Evolutionary conservation across 1,140 invertebrate species (phyloP).

Genomic region (Psix sp.): DNA sequence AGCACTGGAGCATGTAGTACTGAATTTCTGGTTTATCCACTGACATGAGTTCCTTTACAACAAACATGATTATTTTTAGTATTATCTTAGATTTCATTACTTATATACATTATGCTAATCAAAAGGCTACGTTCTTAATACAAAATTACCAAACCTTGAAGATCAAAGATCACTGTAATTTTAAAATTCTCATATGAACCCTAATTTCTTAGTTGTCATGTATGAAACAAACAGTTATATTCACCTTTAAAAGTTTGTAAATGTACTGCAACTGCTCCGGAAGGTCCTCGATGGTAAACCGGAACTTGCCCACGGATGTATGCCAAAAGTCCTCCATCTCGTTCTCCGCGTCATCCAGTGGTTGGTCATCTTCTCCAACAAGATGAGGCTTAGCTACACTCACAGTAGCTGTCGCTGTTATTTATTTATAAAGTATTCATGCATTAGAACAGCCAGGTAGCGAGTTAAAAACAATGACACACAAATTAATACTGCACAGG

Average conservation of each 20-base stretch:
- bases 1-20: conserved; percentile 94
- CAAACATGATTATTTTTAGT: conserved; percentile 6
- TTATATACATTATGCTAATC: too few species aligned
- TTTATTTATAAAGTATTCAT: conserved; percentile 55
- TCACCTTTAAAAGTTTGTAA: conserved; percentile 91
- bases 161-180: conserved; percentile 33
- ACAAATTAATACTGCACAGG: conserved; percentile 45
- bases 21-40: conserved; percentile 94
- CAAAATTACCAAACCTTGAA: conserved; percentile 24
- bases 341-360: conserved; percentile 82
- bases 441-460: conserved; percentile 45
- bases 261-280: conserved; percentile 95
- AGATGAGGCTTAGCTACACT: conserved; percentile 83
- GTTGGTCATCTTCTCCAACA: conserved; percentile 83
- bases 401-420: conserved; percentile 79
- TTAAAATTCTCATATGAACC: conserved; percentile 29
- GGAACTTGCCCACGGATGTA: conserved; percentile 93
- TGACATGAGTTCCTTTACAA: conserved; percentile 85
- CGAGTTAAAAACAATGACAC: conserved; percentile 50
- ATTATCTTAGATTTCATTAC: not conserved
- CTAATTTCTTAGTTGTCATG: conserved; percentile 15
- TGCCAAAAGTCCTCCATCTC: conserved; percentile 91
- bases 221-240: conserved; percentile 6
- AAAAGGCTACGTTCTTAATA: not conserved
- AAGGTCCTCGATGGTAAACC: conserved; percentile 92